Evolutionary conservation across 2,797 vertebrate genomes (phyloP).

Genomic region (Alectoris magna): DNA sequence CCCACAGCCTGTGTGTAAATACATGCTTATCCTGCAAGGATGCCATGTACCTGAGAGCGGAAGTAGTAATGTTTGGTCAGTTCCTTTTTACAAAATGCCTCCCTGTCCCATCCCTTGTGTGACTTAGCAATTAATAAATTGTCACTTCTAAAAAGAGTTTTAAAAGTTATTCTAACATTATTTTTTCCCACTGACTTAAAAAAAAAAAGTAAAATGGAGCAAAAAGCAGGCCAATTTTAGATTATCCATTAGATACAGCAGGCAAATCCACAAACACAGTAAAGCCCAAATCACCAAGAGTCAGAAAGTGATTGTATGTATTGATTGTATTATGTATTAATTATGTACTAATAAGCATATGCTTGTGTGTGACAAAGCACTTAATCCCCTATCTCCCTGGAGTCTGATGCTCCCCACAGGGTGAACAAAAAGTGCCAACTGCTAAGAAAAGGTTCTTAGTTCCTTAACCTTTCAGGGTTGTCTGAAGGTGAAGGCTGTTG

Average conservation of each 20-base stretch:
- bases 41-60: not conserved
- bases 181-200: not conserved
- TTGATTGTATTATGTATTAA: not conserved
- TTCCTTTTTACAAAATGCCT: not conserved
- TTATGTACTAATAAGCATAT: not conserved
- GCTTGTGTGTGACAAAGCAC: not conserved
- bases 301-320: not conserved
- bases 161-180: not conserved
- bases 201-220: not conserved
- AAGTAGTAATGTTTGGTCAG: not conserved
- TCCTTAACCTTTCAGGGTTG: not conserved
- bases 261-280: not conserved
- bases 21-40: not conserved
- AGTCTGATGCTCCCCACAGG: not conserved
- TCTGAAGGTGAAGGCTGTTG: not conserved
- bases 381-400: not conserved
- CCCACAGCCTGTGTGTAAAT: not conserved
- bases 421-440: not conserved
- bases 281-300: not conserved
- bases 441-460: not conserved
- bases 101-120: not conserved
- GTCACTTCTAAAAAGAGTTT: not conserved
- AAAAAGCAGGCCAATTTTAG: not conserved
- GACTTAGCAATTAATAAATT: not conserved
- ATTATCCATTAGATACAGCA: not conserved